Percentiles rank a stretch among this genome's conserved stretches.
Conservation (phyloP, 1,140 invertebrate genomes). For the Lucilia cuprina region DNA sequence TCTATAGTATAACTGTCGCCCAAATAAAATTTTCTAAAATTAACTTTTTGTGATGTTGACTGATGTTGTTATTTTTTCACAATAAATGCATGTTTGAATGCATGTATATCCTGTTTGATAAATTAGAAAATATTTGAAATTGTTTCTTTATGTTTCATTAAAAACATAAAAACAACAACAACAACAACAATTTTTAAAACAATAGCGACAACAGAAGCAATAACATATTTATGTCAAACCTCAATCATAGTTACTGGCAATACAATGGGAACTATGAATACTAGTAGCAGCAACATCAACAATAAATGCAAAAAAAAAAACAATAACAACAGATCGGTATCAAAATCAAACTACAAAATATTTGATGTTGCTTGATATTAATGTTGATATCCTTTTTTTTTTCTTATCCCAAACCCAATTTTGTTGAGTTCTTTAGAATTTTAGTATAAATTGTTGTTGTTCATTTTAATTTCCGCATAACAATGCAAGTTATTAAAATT, state of each 20-base stretch:
- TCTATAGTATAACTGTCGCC: no score
- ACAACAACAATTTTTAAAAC: background rate
- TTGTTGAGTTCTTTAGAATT: background rate
- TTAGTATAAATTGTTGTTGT: background rate
- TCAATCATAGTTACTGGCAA: slow-evolving; percentile 6
- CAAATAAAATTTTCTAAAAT: no score
- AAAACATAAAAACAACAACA: slow-evolving; percentile 1
- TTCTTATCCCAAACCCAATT: slow-evolving; percentile 5
- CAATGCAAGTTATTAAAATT: slow-evolving; percentile 35
- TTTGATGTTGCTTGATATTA: background rate
- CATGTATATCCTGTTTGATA: background rate
- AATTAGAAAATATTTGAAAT: slow-evolving; percentile 30
- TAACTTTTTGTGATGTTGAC: no score
- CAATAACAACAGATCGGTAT: no score
- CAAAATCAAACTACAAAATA: background rate
- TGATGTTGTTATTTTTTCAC: no score
- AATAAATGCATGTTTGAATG: background rate
- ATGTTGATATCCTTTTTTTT: background rate
- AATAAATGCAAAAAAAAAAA: background rate
- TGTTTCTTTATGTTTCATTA: slow-evolving; percentile 13
- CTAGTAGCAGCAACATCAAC: background rate
- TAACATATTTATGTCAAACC: slow-evolving; percentile 32
- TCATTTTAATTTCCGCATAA: slow-evolving; percentile 32
- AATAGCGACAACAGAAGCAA: background rate
- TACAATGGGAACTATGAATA: background rate